Evolutionary conservation across 2,888 invertebrate species (phyloP), one percentile per base, ranked within the genome.

Genomic region (Parelbella ahira): DNA sequence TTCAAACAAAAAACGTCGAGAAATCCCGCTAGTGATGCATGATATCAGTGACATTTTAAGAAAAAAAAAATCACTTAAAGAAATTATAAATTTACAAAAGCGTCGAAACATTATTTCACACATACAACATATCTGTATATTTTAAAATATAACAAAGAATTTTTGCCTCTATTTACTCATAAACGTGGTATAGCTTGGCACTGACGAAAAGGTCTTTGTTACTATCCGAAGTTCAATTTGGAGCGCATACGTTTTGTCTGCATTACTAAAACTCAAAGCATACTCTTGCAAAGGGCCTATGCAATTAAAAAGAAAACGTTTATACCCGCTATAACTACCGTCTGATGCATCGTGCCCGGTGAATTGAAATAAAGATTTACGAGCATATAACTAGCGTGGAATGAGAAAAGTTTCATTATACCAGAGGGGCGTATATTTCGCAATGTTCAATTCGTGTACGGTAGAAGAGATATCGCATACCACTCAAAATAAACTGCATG

Each of bases 361-460:
- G 43, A 56, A 63, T 41, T 37, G 59, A 63, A 68, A 66, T 64
- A 20, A 38, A 24, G 38, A 38, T 38, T 38, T 38, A 30, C 30
- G 30, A 38, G 38, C 13, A 39, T 37, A 37, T 24, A 38, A 39
- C 39, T 25, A 33, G 39, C 25, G 32, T 11, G 30, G 39, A 39
- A 32, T 39, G 39, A 39, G 39, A 39, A 39, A 39, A 39, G 39
- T 32, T 39, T 39, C 11, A 39, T 32, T 32, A 32, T 25, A 19
- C 32, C 4, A n/a, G 12, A 24, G 24, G 37, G 5, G 36, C 36
- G 11, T 24, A 30, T 23, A 29, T 38, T 18, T 24, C 11, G 8
- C 38, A 32, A 59, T 58, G 64, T 62, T 64, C 59, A 65, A 61
- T 64, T 56, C 58, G 12, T 32, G 12, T 37, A 33, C 10, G 30